Percentiles rank a stretch among this genome's conserved stretches.
Evolutionary conservation across 1,140 invertebrate genomes (phyloP).

Genomic region (Platyscapa corneri): DNA sequence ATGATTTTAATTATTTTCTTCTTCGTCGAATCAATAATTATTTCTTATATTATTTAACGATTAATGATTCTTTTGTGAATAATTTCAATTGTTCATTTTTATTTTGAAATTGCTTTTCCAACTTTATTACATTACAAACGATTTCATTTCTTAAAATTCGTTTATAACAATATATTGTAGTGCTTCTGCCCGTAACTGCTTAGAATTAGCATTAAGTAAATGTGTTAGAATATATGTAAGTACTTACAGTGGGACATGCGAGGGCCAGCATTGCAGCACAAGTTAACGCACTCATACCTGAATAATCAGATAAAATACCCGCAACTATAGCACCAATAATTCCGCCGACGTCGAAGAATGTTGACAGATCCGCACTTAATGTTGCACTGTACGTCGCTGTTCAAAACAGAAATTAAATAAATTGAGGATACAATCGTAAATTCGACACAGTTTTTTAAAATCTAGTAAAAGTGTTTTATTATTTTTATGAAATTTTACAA

Average conservation of each 20-base stretch:
- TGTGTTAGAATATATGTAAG: conserved; percentile 18
- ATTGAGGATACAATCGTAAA: too few relatives aligned
- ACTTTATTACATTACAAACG: too few relatives aligned
- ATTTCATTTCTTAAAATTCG: too few relatives aligned
- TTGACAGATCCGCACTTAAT: conserved; percentile 89
- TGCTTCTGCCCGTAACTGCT: neutral
- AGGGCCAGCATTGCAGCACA: conserved; percentile 88
- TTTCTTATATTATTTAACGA: too few relatives aligned
- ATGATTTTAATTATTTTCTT: too few relatives aligned
- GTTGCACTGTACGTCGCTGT: conserved; percentile 82
- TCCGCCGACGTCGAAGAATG: conserved; percentile 93
- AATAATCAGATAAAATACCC: conserved; percentile 89
- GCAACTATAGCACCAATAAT: conserved; percentile 92
- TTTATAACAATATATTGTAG: neutral
- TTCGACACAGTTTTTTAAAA: too few relatives aligned
- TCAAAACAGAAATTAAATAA: conserved; percentile 58
- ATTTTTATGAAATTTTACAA: too few relatives aligned
- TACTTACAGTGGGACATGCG: conserved; percentile 86
- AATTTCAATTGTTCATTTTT: too few relatives aligned
- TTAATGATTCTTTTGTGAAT: too few relatives aligned
- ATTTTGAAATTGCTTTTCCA: too few relatives aligned
- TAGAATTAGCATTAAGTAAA: conserved; percentile 1
- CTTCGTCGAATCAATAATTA: too few relatives aligned
- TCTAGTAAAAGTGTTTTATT: too few relatives aligned
- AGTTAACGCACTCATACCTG: conserved; percentile 87